Conservation (phyloP, 53 echinoderm and acorn worm genomes). For the Luidia sarsii region DNA sequence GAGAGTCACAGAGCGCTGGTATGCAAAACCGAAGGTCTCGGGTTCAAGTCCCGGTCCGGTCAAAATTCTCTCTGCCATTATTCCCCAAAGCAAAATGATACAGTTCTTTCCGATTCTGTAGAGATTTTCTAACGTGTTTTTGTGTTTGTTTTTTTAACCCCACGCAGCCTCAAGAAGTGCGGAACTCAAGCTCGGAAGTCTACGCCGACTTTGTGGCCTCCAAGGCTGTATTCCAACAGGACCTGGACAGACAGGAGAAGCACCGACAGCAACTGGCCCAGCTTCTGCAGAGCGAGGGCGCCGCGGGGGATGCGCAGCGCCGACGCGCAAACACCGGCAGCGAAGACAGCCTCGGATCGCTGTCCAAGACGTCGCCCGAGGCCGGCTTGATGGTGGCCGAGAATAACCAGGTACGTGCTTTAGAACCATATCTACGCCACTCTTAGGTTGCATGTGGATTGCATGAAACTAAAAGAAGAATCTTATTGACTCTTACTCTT, state of each 20-base stretch:
- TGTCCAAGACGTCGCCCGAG: conserved; percentile 37
- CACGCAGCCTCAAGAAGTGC: neutral
- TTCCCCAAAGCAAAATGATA: too few species aligned
- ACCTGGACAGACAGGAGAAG: conserved; percentile 64
- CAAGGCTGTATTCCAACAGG: conserved; percentile 33
- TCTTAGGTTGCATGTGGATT: too few species aligned
- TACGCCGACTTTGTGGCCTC: conserved; percentile 57
- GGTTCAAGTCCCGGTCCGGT: too few species aligned
- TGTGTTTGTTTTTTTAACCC: neutral
- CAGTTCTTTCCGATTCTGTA: too few species aligned
- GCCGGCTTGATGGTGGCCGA: neutral
- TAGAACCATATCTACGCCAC: too few species aligned
- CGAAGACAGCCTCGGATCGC: conserved; percentile 14
- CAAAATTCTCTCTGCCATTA: too few species aligned
- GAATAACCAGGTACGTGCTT: conserved; percentile 14
- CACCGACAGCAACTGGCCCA: conserved; percentile 81
- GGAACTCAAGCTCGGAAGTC: conserved; percentile 36
- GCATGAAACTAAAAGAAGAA: too few species aligned
- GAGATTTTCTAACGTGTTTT: neutral
- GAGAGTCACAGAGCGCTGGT: too few species aligned
- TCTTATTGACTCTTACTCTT: too few species aligned
- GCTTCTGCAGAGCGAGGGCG: conserved; percentile 73
- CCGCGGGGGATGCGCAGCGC: conserved; percentile 24
- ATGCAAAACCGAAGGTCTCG: too few species aligned
- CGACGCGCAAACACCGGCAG: conserved; percentile 10